These are phyloP conservation scores for Cephalopachus bancanus DNA, from an alignment of 2,797 vertebrate genomes.

Conservation along the genomic window DNA sequence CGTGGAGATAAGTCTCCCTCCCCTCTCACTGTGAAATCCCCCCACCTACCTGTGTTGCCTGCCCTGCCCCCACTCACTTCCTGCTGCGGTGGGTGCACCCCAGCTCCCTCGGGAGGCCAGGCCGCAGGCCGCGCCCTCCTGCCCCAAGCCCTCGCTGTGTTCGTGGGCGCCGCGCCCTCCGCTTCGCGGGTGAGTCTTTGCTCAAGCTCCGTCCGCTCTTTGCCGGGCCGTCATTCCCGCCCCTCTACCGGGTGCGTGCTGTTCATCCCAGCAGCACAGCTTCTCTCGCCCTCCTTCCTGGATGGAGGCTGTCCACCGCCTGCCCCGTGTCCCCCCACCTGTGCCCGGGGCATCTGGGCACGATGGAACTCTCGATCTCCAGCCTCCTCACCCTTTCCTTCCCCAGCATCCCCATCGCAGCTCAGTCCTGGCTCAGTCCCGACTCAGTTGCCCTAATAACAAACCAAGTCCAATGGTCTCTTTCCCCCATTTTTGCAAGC, in stretches of 20 bases:
- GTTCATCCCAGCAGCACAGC: background rate
- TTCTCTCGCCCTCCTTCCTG: background rate
- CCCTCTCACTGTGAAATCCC: background rate
- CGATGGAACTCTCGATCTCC: background rate
- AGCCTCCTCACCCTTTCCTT: background rate
- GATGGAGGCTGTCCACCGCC: too few species aligned
- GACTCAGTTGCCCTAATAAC: background rate
- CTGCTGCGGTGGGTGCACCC: rapidly evolving
- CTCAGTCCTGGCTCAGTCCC: background rate
- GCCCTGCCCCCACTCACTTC: background rate
- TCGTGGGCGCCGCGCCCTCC: background rate
- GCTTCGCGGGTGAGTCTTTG: background rate
- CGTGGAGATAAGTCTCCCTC: background rate
- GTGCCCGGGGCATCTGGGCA: background rate
- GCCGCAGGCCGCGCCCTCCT: rapidly evolving
- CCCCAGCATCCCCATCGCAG: too few species aligned
- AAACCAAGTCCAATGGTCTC: background rate
- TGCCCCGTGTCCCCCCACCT: rapidly evolving
- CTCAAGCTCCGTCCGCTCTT: background rate
- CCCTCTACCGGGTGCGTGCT: background rate
- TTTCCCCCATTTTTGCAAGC: background rate
- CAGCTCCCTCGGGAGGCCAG: background rate
- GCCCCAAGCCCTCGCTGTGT: too few species aligned
- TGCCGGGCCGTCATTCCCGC: too few species aligned
- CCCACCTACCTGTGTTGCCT: background rate